These are phyloP conservation scores for Thecocarcelia acutangulata DNA, from an alignment of 2,888 invertebrate species.

Conservation along the genomic window DNA sequence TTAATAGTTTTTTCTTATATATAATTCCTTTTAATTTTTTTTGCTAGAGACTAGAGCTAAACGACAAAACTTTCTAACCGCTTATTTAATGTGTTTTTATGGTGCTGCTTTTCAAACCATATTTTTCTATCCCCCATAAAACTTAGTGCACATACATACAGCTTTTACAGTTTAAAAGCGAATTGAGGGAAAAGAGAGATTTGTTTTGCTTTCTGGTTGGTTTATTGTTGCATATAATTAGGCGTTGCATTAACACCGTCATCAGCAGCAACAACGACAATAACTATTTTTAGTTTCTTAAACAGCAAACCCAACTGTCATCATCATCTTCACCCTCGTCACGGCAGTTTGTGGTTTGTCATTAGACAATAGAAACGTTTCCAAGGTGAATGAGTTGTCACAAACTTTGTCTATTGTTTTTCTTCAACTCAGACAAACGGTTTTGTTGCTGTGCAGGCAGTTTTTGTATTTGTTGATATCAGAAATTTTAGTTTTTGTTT, in stretches of 20 bases:
- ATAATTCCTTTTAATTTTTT: constrained; percentile 12
- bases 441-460: constrained; percentile 28
- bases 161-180: constrained; percentile 4
- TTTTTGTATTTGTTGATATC: not conserved
- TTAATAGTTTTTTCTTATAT: constrained; percentile 42
- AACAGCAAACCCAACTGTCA: constrained; percentile 30
- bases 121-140: constrained; percentile 24
- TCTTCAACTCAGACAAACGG: constrained; percentile 1
- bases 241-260: constrained; percentile 70
- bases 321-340: constrained; percentile 39
- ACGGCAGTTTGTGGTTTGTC: constrained; percentile 38
- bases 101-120: not conserved
- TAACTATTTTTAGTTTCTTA: not conserved
- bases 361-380: constrained; percentile 30
- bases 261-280: constrained; percentile 21
- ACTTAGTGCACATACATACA: not conserved
- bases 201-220: constrained; percentile 55
- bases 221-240: constrained; percentile 73
- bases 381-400: constrained; percentile 4
- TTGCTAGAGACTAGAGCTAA: constrained; percentile 19
- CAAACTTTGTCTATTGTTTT: constrained; percentile 18
- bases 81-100: constrained; percentile 53
- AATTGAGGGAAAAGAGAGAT: constrained; percentile 3
- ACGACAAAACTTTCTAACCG: constrained; percentile 57
- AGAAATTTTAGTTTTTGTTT: too few relatives aligned